Evolutionary conservation across 2,797 vertebrate species (phyloP).

Genomic region (Sebastes ruberrimus): DNA sequence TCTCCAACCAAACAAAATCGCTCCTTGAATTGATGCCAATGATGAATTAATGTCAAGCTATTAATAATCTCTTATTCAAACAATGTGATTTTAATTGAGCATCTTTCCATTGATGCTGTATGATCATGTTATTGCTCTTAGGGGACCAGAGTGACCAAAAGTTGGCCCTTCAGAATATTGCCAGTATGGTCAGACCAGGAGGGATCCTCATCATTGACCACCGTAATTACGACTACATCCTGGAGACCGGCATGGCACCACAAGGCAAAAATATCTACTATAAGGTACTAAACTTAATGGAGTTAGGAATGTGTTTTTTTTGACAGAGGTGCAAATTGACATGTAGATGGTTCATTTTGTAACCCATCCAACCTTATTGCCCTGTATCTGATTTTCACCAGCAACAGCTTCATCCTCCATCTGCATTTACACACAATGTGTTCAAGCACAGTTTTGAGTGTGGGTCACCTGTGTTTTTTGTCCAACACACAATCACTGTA

Average conservation of each 20-base stretch:
- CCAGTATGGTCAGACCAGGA: conserved; percentile 91
- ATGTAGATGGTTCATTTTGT: neutral
- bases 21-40: neutral
- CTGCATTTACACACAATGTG: no score
- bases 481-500: no score
- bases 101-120: neutral
- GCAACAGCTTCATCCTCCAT: neutral
- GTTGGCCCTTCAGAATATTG: conserved; percentile 93
- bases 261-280: conserved; percentile 99
- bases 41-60: neutral
- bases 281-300: conserved; percentile 81
- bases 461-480: fast-evolving
- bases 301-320: neutral
- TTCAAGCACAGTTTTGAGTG: no score
- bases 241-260: conserved; percentile 91
- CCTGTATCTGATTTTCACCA: neutral
- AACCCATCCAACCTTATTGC: neutral
- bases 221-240: conserved; percentile 97
- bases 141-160: conserved; percentile 96
- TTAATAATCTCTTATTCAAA: neutral
- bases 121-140: conserved; percentile 51
- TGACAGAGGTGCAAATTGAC: neutral
- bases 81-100: neutral
- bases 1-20: neutral
- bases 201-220: conserved; percentile 97